These are phyloP conservation scores for Rhopalosiphum nymphaeae DNA, from an alignment of 2,888 invertebrate genomes.

Conservation along the genomic window DNA sequence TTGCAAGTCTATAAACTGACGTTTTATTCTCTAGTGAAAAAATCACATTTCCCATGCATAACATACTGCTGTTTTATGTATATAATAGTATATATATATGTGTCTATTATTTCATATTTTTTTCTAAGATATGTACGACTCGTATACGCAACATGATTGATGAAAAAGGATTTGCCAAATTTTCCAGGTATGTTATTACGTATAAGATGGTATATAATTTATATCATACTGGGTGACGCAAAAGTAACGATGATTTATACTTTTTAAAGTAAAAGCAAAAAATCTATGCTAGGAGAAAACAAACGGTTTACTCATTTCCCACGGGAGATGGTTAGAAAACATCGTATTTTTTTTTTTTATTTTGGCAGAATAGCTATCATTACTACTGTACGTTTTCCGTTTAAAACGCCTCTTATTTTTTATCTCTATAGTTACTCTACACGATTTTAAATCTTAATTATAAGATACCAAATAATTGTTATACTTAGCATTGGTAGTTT, in stretches of 20 bases:
- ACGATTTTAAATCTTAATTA: neutral
- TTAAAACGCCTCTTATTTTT: conserved; percentile 12
- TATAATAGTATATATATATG: neutral
- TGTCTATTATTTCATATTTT: neutral
- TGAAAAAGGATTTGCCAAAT: conserved; percentile 58
- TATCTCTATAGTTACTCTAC: neutral
- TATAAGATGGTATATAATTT: conserved; percentile 37
- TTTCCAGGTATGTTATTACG: conserved; percentile 53
- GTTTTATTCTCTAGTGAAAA: conserved; percentile 41
- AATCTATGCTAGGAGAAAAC: conserved; percentile 27
- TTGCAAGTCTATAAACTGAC: conserved; percentile 20
- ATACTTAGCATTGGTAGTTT: neutral
- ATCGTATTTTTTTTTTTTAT: neutral
- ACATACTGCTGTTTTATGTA: conserved; percentile 29
- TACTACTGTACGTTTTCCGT: conserved; percentile 13
- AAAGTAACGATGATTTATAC: conserved; percentile 59
- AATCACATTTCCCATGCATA: conserved; percentile 36
- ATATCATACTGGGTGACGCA: conserved; percentile 54
- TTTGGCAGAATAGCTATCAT: conserved; percentile 18
- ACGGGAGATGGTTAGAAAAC: conserved; percentile 36
- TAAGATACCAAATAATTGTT: conserved; percentile 5
- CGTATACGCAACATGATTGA: conserved; percentile 29
- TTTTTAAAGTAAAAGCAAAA: conserved; percentile 28
- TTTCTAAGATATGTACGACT: neutral
- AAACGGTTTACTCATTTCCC: conserved; percentile 41